phyloP scores from a whole-genome alignment of 2,888 invertebrate species.

The Brenthis daphne region DNA sequence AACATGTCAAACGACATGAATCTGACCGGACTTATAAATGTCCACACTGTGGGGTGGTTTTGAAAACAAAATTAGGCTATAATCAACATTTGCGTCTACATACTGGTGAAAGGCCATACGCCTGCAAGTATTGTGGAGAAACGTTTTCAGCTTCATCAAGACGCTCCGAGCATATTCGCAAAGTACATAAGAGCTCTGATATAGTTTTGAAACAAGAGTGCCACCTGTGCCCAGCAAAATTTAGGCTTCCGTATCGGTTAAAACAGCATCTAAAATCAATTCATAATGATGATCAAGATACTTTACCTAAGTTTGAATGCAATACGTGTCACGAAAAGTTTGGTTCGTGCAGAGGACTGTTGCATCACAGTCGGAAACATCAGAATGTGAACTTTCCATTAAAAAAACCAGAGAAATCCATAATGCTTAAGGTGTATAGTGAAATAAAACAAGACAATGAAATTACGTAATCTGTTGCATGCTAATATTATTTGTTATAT shows the following conservation, averaged over 20 bases:
- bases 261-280: conserved; percentile 57
- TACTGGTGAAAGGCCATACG: conserved; percentile 67
- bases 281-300: conserved; percentile 48
- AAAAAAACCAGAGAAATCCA: conserved; percentile 19
- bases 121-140: conserved; percentile 61
- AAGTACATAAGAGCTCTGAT: conserved; percentile 51
- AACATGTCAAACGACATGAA: conserved; percentile 63
- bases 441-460: conserved; percentile 19
- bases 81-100: conserved; percentile 67
- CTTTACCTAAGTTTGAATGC: conserved; percentile 52
- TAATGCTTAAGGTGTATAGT: conserved; percentile 28
- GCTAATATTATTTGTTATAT: conserved; percentile 8
- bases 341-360: conserved; percentile 55
- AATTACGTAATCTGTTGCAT: conserved; percentile 11
- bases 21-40: conserved; percentile 51
- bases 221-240: conserved; percentile 60
- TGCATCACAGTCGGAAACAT: conserved; percentile 61
- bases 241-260: conserved; percentile 58
- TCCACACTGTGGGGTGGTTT: conserved; percentile 55
- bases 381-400: conserved; percentile 40
- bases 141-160: conserved; percentile 68
- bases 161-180: conserved; percentile 64
- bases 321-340: conserved; percentile 59
- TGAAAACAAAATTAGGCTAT: conserved; percentile 64
- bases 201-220: conserved; percentile 57